Conservation (phyloP, 2,797 vertebrate species). For the Gymnothorax reevesii region DNA sequence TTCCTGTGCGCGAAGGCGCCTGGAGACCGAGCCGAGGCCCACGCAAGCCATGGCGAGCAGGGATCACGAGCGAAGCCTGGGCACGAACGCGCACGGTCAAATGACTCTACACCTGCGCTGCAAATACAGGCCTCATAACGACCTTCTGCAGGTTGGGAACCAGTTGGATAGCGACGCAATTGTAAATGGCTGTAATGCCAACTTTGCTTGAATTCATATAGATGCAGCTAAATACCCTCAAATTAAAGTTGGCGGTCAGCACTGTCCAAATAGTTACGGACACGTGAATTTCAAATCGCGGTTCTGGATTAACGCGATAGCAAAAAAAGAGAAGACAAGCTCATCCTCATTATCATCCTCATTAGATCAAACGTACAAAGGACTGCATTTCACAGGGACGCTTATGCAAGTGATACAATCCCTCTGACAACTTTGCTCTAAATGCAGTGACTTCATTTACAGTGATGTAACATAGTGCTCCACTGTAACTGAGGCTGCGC, state of each 20-base stretch:
- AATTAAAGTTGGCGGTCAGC: no score
- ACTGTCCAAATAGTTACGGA: no score
- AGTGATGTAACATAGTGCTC: neutral
- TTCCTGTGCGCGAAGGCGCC: neutral
- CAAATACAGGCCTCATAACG: neutral
- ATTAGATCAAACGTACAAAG: neutral
- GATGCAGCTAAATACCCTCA: no score
- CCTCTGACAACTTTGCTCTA: neutral
- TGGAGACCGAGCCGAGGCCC: neutral
- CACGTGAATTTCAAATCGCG: no score
- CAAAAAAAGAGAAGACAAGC: neutral
- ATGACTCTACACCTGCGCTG: neutral
- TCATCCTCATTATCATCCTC: neutral
- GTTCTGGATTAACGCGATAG: neutral
- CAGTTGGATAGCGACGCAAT: no score
- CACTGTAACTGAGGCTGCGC: neutral
- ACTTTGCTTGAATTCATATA: no score
- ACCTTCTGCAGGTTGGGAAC: neutral
- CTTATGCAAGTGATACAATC: neutral
- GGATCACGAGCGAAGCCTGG: neutral
- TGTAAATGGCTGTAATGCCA: no score
- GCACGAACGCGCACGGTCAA: neutral
- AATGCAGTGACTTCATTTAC: neutral
- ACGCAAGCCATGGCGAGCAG: neutral
- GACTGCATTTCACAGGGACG: neutral